Conservation (phyloP, 92 coral and sea anemone species). For the Zoanthus gigantus region DNA sequence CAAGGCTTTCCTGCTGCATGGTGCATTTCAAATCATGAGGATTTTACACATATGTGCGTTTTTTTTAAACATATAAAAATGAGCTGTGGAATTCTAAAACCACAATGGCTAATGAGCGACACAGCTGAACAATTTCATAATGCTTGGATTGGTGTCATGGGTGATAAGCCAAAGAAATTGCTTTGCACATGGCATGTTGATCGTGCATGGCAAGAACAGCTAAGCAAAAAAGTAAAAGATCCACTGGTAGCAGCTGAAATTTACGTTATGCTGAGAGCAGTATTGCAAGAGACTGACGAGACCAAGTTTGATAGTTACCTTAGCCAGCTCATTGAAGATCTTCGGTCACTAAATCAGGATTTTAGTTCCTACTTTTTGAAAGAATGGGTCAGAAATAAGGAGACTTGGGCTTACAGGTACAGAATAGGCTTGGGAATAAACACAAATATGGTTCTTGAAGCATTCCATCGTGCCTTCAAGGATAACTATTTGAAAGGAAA, state of each 20-base stretch:
- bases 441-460: slow-evolving; percentile 55
- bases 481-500: slow-evolving; percentile 42
- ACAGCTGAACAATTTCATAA: slow-evolving; percentile 62
- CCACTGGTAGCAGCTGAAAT: slow-evolving; percentile 47
- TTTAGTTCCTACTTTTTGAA: slow-evolving; percentile 29
- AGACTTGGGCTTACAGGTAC: slow-evolving; percentile 49
- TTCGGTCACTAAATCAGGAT: not conserved
- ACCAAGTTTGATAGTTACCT: slow-evolving; percentile 44
- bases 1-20: slow-evolving; percentile 71
- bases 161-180: slow-evolving; percentile 31
- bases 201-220: slow-evolving; percentile 59
- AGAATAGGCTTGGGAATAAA: slow-evolving; percentile 53
- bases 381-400: slow-evolving; percentile 46
- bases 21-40: slow-evolving; percentile 70
- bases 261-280: slow-evolving; percentile 50
- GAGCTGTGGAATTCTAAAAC: slow-evolving; percentile 58
- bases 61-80: slow-evolving; percentile 48
- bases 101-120: slow-evolving; percentile 65
- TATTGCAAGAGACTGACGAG: slow-evolving; percentile 45
- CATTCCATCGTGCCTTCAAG: slow-evolving; percentile 48
- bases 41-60: slow-evolving; percentile 46
- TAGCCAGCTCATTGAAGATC: slow-evolving; percentile 36
- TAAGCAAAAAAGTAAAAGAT: slow-evolving; percentile 42
- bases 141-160: slow-evolving; percentile 70
- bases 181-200: slow-evolving; percentile 74